Evolutionary conservation across 2,888 invertebrate genomes (phyloP), one percentile per base, ranked within the genome.

Genomic region (Hyalella azteca): DNA sequence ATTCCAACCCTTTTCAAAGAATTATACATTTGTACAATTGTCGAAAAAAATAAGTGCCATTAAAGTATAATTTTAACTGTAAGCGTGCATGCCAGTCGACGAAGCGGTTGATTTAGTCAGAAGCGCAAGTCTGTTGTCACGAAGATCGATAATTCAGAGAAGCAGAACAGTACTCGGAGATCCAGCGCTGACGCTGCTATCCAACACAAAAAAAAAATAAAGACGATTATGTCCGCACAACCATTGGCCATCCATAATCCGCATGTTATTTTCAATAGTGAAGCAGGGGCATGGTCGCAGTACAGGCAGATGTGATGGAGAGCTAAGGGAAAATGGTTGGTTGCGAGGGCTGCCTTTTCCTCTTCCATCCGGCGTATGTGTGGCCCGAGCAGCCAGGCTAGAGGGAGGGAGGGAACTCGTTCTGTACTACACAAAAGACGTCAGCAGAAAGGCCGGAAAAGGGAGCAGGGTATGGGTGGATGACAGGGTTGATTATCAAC

Each of bases 251-350:
- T n/a, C n/a, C n/a, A n/a, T n/a, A n/a, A n/a, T n/a, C n/a, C n/a
- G n/a, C n/a, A n/a, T n/a, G n/a, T n/a, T n/a, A n/a, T n/a, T n/a
- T n/a, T n/a, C n/a, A n/a, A n/a, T n/a, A n/a, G n/a, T n/a, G n/a
- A 2, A 29, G 54, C 54, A 22, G 22, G 54, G 54, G 54, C 54
- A 54, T 29, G 54, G 54, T 22, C 2, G 29, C 19, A 11, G 66
- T n/a, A 19, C 36, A 66, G 66, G 66, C 66, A 66, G 66, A 66
- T 66, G 66, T 32, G 36, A 66, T 66, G 66, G 66, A n/a, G 36
- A 66, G 29, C 36, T n/a, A 66, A 66, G 66, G 66, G 66, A 66
- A 66, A 66, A 66, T 66, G 66, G 66, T 66, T 32, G 66, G 66
- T 66, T 15, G 66, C 19, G 66, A 66, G 66, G 66, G 66, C n/a